Conservation (phyloP, 2,113 vertebrate genomes). For the Cyprinodon variegatus region DNA sequence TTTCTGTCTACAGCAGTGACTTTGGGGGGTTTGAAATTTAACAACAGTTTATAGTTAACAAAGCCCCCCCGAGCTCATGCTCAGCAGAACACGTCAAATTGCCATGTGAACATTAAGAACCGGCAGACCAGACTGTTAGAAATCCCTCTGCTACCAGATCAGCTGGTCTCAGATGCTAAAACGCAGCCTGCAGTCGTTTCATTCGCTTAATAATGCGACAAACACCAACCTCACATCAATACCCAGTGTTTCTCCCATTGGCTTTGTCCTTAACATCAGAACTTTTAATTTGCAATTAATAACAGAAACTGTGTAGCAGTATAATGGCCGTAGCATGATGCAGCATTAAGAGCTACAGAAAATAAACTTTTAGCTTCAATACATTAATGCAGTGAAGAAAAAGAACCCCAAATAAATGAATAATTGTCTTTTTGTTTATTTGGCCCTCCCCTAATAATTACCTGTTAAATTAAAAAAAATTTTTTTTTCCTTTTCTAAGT, state of each 20-base stretch:
- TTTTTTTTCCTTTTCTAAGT: too few species aligned
- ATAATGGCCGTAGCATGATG: too few species aligned
- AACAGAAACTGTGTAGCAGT: not conserved
- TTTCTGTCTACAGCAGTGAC: slow-evolving; percentile 52
- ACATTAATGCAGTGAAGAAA: not conserved
- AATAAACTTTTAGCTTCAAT: not conserved
- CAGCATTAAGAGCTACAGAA: not conserved
- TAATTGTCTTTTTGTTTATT: not conserved
- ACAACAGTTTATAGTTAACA: slow-evolving; percentile 37
- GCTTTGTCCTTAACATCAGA: not conserved
- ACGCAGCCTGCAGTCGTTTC: slow-evolving; percentile 21
- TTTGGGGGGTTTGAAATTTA: slow-evolving; percentile 36
- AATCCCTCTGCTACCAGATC: slow-evolving; percentile 32
- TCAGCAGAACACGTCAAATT: slow-evolving; percentile 30
- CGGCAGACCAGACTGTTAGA: slow-evolving; percentile 49
- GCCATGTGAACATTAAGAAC: slow-evolving; percentile 49
- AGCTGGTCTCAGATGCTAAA: slow-evolving; percentile 1
- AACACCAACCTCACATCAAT: slow-evolving; percentile 1
- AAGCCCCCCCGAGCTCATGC: slow-evolving; percentile 29
- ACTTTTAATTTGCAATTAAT: not conserved
- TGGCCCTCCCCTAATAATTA: not conserved
- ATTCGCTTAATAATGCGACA: slow-evolving; percentile 15
- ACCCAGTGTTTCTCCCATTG: not conserved
- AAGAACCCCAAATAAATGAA: not conserved
- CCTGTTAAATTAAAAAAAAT: too few species aligned